These are phyloP conservation scores for Nycteola revayana DNA, from an alignment of 2,888 invertebrate genomes.

Conservation along the genomic window DNA sequence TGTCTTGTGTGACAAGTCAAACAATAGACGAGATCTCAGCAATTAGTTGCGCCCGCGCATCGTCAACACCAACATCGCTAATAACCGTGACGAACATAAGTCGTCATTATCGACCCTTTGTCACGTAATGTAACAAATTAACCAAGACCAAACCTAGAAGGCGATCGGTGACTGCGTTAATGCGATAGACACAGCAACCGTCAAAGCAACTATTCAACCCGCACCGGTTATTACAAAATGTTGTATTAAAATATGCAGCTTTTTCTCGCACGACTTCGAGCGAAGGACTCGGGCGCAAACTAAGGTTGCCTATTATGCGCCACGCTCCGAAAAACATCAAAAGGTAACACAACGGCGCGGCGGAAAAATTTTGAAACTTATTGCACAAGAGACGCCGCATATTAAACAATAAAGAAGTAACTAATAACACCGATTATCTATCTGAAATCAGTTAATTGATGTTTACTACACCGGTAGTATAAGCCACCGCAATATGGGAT, in stretches of 20 bases:
- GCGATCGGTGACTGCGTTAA: slow-evolving; percentile 48
- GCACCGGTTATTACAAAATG: slow-evolving; percentile 62
- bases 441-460: slow-evolving; percentile 75
- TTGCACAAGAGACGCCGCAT: slow-evolving; percentile 73
- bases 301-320: slow-evolving; percentile 80
- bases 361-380: slow-evolving; percentile 77
- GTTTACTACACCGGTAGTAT: slow-evolving; percentile 63
- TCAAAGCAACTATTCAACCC: slow-evolving; percentile 47
- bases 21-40: slow-evolving; percentile 59
- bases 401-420: slow-evolving; percentile 76
- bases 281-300: slow-evolving; percentile 78
- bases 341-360: slow-evolving; percentile 74
- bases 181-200: slow-evolving; percentile 41
- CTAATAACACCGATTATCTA: slow-evolving; percentile 75
- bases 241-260: slow-evolving; percentile 71
- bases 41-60: slow-evolving; percentile 49
- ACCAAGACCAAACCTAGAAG: slow-evolving; percentile 41
- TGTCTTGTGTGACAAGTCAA: slow-evolving; percentile 44
- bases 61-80: slow-evolving; percentile 41
- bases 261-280: slow-evolving; percentile 64
- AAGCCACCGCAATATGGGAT: slow-evolving; percentile 29
- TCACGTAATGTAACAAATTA: slow-evolving; percentile 32
- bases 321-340: slow-evolving; percentile 81
- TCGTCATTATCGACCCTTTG: slow-evolving; percentile 40
- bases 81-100: slow-evolving; percentile 44